phyloP scores from a whole-genome alignment of 2,113 vertebrate genomes.

The Gymnocephalus cernua region DNA sequence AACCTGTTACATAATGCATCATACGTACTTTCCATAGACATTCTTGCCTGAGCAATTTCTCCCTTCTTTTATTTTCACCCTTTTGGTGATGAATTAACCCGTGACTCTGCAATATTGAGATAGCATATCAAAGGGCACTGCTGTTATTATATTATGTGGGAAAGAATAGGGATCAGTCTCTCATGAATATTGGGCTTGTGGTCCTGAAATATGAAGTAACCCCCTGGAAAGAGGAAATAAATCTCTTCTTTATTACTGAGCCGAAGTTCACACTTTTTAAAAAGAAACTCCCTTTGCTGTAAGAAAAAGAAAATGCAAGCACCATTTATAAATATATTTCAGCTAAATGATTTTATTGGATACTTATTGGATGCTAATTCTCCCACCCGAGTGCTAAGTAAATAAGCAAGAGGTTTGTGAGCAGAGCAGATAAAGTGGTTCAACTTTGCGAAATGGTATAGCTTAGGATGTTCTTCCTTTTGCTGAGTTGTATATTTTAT shows the following conservation, averaged over 20 bases:
- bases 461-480: background rate
- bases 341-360: constrained; percentile 21
- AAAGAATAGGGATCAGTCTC: constrained; percentile 16
- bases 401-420: background rate
- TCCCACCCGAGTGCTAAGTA: background rate
- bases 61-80: constrained; percentile 8
- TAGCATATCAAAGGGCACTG: constrained; percentile 34
- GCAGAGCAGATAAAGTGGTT: background rate
- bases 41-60: constrained; percentile 10
- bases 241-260: constrained; percentile 25
- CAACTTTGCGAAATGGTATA: background rate
- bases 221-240: background rate
- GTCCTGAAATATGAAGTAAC: constrained; percentile 20
- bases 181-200: constrained; percentile 22
- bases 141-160: constrained; percentile 17
- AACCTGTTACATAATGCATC: constrained; percentile 18
- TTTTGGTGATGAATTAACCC: constrained; percentile 36
- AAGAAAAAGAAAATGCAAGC: background rate
- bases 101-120: constrained; percentile 33
- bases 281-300: background rate
- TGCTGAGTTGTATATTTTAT: background rate
- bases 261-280: constrained; percentile 7
- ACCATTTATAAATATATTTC: constrained; percentile 5
- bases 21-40: background rate
- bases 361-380: background rate